Evolutionary conservation across 2,888 invertebrate genomes (phyloP).

Genomic region (Drosophila nigritarsus): DNA sequence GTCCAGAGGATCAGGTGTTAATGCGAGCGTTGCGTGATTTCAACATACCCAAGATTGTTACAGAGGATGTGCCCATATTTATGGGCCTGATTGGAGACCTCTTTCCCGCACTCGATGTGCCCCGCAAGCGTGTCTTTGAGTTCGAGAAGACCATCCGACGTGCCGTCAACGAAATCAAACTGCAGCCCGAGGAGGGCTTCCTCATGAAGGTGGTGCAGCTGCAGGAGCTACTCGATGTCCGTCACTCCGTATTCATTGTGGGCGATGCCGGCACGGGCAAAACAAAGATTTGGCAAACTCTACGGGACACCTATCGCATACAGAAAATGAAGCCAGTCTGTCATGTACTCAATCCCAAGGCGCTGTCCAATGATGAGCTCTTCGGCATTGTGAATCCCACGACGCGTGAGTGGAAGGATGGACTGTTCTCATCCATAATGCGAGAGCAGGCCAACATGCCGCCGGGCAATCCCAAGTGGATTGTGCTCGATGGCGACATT

Average conservation of each 20-base stretch:
- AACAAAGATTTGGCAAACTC: constrained; percentile 96
- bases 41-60: constrained; percentile 97
- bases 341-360: constrained; percentile 96
- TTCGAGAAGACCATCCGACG: constrained; percentile 93
- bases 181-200: constrained; percentile 97
- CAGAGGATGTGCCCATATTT: constrained; percentile 96
- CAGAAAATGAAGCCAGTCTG: constrained; percentile 91
- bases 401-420: constrained; percentile 96
- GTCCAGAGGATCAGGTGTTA: constrained; percentile 96
- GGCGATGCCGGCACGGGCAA: constrained; percentile 97
- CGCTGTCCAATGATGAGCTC: constrained; percentile 97
- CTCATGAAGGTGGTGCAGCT: constrained; percentile 95
- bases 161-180: constrained; percentile 92
- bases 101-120: constrained; percentile 96
- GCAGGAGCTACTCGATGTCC: constrained; percentile 96
- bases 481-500: constrained; percentile 97
- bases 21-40: constrained; percentile 98
- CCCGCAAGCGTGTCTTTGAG: constrained; percentile 93
- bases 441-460: constrained; percentile 95
- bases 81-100: constrained; percentile 97
- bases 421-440: constrained; percentile 96
- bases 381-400: constrained; percentile 97
- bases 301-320: constrained; percentile 90
- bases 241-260: constrained; percentile 96
- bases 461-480: constrained; percentile 95